Conservation (phyloP, 2,888 invertebrate species). For the Dysmachus trigonus region DNA sequence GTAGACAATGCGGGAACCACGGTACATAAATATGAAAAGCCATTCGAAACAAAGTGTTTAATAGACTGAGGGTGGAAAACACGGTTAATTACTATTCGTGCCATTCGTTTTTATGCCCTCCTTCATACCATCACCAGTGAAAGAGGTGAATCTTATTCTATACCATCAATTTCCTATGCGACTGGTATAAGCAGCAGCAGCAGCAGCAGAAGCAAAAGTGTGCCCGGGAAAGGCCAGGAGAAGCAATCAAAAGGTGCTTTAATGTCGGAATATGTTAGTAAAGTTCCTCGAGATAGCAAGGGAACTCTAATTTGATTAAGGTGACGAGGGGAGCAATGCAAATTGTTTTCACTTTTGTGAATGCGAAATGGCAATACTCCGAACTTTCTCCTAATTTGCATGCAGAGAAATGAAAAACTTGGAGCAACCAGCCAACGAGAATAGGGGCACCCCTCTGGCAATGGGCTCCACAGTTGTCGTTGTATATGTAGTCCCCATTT, state of each 20-base stretch:
- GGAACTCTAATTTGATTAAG: constrained; percentile 27
- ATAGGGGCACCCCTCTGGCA: not conserved
- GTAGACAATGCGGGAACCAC: not conserved
- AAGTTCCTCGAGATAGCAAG: not conserved
- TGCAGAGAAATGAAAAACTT: constrained; percentile 13
- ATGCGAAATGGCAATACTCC: constrained; percentile 26
- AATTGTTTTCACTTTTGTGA: constrained; percentile 36
- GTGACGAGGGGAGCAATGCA: constrained; percentile 11
- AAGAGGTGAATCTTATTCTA: not conserved
- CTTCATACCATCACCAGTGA: not conserved
- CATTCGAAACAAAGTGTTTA: not conserved
- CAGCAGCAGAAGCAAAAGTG: too few relatives aligned
- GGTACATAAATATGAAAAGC: not conserved
- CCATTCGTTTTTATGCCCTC: constrained; percentile 13
- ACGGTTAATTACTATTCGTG: constrained; percentile 40
- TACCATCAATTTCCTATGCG: not conserved
- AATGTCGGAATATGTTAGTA: constrained; percentile 21
- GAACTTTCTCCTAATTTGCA: constrained; percentile 37
- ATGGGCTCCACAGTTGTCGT: not conserved
- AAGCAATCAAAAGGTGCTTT: constrained; percentile 21
- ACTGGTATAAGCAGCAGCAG: not conserved
- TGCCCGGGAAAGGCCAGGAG: not conserved
- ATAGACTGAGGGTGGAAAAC: constrained; percentile 13
- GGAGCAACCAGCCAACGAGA: not conserved
- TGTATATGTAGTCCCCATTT: not conserved